Percentiles rank a stretch among this genome's conserved stretches.
phyloP scores from a whole-genome alignment of 2,113 vertebrate genomes.

The Promerops cafer region DNA sequence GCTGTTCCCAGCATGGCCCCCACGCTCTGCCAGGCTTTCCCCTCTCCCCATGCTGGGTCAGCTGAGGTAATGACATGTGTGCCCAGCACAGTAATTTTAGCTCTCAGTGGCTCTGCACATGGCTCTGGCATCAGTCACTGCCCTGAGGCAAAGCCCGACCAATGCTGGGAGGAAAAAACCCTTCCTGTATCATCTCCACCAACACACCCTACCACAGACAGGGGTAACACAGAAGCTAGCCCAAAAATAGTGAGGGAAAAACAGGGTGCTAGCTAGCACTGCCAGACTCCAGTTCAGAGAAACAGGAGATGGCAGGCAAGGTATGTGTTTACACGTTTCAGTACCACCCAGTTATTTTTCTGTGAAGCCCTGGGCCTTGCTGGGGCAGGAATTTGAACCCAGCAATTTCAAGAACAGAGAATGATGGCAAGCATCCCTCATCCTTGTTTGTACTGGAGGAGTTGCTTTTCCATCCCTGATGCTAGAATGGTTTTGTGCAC shows the following conservation, averaged over 20 bases:
- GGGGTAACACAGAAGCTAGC: neutral
- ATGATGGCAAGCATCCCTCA: neutral
- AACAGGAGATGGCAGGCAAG: neutral
- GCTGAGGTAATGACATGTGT: neutral
- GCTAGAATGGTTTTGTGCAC: fast-evolving
- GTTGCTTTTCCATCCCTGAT: neutral
- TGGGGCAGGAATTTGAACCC: neutral
- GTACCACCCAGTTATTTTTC: neutral
- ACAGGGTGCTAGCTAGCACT: neutral
- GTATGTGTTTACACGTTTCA: neutral
- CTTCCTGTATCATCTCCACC: neutral
- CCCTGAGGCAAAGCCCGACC: neutral
- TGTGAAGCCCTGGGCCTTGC: neutral
- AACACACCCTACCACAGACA: too few relatives aligned
- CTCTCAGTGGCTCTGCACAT: neutral
- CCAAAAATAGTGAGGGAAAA: neutral
- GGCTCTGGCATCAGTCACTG: neutral
- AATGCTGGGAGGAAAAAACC: neutral
- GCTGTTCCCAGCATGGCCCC: neutral
- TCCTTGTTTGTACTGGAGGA: neutral
- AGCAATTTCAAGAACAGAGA: neutral
- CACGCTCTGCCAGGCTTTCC: neutral
- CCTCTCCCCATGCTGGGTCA: neutral
- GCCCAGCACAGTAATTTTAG: neutral
- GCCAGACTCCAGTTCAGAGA: neutral